Evolutionary conservation across 1,140 invertebrate species (phyloP), one percentile per base, ranked within the genome.

Genomic region (Triops cancriformis): DNA sequence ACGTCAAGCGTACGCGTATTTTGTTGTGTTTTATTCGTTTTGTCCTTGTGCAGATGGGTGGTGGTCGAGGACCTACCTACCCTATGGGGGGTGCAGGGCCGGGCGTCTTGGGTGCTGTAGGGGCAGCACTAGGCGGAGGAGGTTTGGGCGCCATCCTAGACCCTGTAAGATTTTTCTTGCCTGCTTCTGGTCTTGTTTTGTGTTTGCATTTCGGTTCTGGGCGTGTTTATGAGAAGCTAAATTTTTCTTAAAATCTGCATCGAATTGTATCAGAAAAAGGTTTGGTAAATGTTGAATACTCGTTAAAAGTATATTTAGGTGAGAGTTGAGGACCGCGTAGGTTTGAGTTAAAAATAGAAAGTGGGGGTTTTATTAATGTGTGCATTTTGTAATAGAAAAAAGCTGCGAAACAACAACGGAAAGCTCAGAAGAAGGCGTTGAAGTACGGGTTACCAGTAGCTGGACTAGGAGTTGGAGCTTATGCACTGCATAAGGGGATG

Each of bases 91-190:
- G 77, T 12, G 75, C 74, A 64, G 80, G 81, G 26, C 80, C 80
- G 26, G 80, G 80, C 23, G 72, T 83, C 4, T 74, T 83, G 72
- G 81, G 82, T 26, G 80, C 75, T 51, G 80, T 80, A n/a, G 82
- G 81, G 41, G 79, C 82, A 76, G 80, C 82, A 26, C 76, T 82
- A 4, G 84, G 83, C 76, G 82, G 82, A 76, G 82, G 81, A 72
- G 73, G 82, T 41, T 82, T 81, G 74, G 83, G 83, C 73, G 83
- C 83, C 72, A 73, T 84, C 73, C 73, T 82, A 23, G 80, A 78
- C 79, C 81, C 80, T 28, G 79, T 82, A 77, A 80, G 80, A 37
- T 79, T 37, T 11, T 78, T 73, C 26, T 23, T 74, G 77, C 28
- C 31, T 31, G 41, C 11, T 77, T 42, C 9, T 51, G 12, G 41